These are phyloP conservation scores for Sebastolobus altivelis DNA, from an alignment of 2,797 vertebrate genomes.

Conservation along the genomic window DNA sequence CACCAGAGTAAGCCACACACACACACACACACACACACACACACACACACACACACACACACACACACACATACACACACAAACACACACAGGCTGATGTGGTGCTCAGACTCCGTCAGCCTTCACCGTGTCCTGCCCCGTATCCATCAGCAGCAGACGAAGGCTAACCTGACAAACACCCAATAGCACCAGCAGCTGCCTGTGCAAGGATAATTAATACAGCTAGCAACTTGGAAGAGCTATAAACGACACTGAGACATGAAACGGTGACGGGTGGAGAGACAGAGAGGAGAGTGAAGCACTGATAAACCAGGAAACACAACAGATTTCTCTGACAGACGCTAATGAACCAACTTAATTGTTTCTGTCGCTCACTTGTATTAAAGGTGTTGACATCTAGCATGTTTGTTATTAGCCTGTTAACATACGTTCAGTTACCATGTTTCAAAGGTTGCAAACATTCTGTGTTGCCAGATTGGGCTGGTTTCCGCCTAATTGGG, in stretches of 20 bases:
- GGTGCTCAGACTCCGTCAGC: constrained; percentile 55
- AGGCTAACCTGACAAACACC: constrained; percentile 88
- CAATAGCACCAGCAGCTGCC: constrained; percentile 68
- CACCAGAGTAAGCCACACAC: constrained; percentile 60
- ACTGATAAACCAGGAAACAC: constrained; percentile 10
- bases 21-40: constrained; percentile 50
- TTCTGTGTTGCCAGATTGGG: too few relatives aligned
- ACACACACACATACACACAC: constrained; percentile 42
- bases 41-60: constrained; percentile 34
- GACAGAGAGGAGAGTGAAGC: neutral
- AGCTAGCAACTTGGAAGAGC: constrained; percentile 81
- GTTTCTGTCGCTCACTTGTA: too few relatives aligned
- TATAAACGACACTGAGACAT: constrained; percentile 70
- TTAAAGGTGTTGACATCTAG: too few relatives aligned
- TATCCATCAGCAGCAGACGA: constrained; percentile 73
- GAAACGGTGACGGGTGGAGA: neutral
- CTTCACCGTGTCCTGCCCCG: constrained; percentile 56
- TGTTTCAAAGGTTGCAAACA: too few relatives aligned
- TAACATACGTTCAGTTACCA: too few relatives aligned
- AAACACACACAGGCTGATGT: constrained; percentile 39
- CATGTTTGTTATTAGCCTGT: too few relatives aligned
- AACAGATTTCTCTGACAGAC: constrained; percentile 9
- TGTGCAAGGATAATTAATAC: constrained; percentile 83
- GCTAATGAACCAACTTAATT: too few relatives aligned
- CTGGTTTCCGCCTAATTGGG: too few relatives aligned